A percentile compares a stretch with the other conserved stretches of the same genome.
Conservation (phyloP, 2,113 vertebrate species). For the Notechis scutatus region DNA sequence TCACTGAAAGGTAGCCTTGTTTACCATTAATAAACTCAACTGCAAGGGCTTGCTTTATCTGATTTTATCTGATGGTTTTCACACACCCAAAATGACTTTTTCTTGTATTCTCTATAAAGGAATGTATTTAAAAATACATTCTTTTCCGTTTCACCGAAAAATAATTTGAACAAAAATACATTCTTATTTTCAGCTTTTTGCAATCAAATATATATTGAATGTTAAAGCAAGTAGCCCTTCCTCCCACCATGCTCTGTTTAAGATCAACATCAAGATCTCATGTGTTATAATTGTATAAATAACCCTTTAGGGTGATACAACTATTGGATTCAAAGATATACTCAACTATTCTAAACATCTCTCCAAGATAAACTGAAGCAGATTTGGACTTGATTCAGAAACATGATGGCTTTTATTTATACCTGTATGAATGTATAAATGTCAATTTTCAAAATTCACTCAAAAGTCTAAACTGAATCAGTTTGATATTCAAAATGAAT, state of each 20-base stretch:
- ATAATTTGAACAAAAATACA: neutral
- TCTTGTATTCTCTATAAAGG: neutral
- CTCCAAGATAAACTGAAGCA: neutral
- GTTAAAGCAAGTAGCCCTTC: neutral
- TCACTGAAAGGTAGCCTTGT: neutral
- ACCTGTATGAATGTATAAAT: neutral
- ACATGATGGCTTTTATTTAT: neutral
- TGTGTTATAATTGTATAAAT: neutral
- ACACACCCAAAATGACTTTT: neutral
- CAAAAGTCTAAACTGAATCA: neutral
- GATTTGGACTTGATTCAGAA: neutral
- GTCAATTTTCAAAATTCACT: neutral
- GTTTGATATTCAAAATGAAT: neutral
- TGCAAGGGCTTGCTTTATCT: neutral
- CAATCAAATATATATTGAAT: neutral
- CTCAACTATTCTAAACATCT: neutral
- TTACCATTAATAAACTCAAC: neutral
- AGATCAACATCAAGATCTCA: neutral
- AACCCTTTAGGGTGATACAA: neutral
- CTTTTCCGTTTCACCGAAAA: neutral
- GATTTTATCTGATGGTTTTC: neutral
- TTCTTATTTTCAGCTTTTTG: neutral
- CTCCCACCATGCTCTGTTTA: neutral
- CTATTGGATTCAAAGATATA: neutral
- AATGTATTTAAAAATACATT: too few relatives aligned